phyloP scores from a whole-genome alignment of 2,888 invertebrate genomes.

The Panopea generosa region DNA sequence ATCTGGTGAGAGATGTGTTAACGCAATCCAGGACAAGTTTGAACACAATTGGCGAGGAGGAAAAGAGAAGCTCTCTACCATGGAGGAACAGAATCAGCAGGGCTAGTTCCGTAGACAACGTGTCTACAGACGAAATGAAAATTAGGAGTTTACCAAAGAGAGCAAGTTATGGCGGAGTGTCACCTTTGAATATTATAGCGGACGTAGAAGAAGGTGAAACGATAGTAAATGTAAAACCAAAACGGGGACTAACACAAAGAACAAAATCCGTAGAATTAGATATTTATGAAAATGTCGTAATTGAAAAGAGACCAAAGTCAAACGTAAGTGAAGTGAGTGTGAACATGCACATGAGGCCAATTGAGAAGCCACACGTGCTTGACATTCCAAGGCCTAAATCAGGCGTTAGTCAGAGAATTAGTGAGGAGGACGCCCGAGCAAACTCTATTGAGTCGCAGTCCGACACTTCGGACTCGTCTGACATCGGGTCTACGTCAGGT shows the following conservation, averaged over 20 bases:
- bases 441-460: slow-evolving; percentile 60
- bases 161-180: slow-evolving; percentile 49
- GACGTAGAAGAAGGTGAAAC: slow-evolving; percentile 52
- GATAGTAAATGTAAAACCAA: slow-evolving; percentile 1
- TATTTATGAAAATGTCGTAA: slow-evolving; percentile 24
- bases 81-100: slow-evolving; percentile 57
- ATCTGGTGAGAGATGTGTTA: slow-evolving; percentile 68
- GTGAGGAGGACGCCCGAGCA: slow-evolving; percentile 56
- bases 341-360: not conserved
- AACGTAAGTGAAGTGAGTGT: not conserved
- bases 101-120: slow-evolving; percentile 46
- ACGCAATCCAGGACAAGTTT: slow-evolving; percentile 71
- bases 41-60: slow-evolving; percentile 74
- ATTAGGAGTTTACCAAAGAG: slow-evolving; percentile 53
- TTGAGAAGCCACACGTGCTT: not conserved
- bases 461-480: slow-evolving; percentile 49
- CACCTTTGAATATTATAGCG: slow-evolving; percentile 55
- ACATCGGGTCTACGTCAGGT: slow-evolving; percentile 37
- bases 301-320: slow-evolving; percentile 19
- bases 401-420: slow-evolving; percentile 41
- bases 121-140: slow-evolving; percentile 38
- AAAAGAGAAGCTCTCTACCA: slow-evolving; percentile 66
- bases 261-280: slow-evolving; percentile 11
- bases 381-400: slow-evolving; percentile 34
- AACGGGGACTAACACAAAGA: not conserved